phyloP scores from a whole-genome alignment of 2,888 invertebrate genomes.

The Mythimna impura region DNA sequence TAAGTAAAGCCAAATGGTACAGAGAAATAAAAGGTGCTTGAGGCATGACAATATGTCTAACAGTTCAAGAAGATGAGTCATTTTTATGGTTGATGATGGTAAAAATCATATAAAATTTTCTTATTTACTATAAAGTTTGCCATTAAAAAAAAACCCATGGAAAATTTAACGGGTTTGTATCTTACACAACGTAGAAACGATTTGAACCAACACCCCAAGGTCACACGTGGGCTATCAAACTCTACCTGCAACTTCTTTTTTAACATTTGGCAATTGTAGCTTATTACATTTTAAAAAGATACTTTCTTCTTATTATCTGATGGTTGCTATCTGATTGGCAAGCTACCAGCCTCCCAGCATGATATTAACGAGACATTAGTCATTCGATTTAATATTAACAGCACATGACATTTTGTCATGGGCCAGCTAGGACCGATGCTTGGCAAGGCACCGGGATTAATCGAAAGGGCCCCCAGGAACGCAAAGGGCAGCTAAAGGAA shows the following conservation, averaged over 20 bases:
- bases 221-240: neutral
- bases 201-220: slow-evolving; percentile 24
- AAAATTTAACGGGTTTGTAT: neutral
- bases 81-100: too few relatives aligned
- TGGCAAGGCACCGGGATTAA: too few relatives aligned
- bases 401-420: slow-evolving; percentile 21
- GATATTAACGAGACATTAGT: slow-evolving; percentile 37
- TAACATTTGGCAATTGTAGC: slow-evolving; percentile 40
- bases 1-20: too few relatives aligned
- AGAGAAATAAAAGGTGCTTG: too few relatives aligned
- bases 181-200: neutral
- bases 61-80: too few relatives aligned
- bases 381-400: slow-evolving; percentile 42
- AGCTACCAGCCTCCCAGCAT: slow-evolving; percentile 29
- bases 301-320: slow-evolving; percentile 10
- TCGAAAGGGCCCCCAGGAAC: too few relatives aligned
- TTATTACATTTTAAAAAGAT: slow-evolving; percentile 31
- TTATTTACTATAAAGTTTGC: neutral
- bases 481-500: too few relatives aligned
- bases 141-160: neutral
- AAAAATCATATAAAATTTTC: neutral
- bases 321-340: slow-evolving; percentile 58
- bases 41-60: too few relatives aligned
- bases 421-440: too few relatives aligned
- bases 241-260: slow-evolving; percentile 27